Conservation (phyloP, 2,888 invertebrate species). For the Harpalus rufipes region DNA sequence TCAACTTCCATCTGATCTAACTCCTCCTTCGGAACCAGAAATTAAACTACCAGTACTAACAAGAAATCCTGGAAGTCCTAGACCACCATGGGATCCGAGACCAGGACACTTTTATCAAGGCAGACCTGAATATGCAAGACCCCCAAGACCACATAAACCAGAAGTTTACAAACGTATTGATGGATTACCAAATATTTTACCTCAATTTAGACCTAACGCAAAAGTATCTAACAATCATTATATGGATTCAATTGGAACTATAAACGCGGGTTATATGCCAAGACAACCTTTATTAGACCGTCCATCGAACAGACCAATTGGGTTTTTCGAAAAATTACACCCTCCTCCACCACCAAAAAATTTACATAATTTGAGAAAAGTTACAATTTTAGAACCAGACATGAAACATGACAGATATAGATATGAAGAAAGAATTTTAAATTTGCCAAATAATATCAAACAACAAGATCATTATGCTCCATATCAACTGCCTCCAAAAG, state of each 20-base stretch:
- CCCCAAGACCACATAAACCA: constrained; percentile 74
- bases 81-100: constrained; percentile 78
- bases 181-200: constrained; percentile 83
- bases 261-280: constrained; percentile 71
- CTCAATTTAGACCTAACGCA: constrained; percentile 85
- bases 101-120: constrained; percentile 77
- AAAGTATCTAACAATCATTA: constrained; percentile 77
- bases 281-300: constrained; percentile 76
- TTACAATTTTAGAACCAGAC: constrained; percentile 75
- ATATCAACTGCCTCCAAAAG: constrained; percentile 76
- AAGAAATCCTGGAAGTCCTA: constrained; percentile 71
- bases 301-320: constrained; percentile 76
- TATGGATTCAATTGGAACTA: constrained; percentile 71
- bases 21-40: constrained; percentile 76
- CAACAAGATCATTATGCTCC: constrained; percentile 72
- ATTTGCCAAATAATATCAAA: constrained; percentile 69
- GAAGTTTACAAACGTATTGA: constrained; percentile 76
- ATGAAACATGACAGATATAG: constrained; percentile 66
- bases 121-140: constrained; percentile 76
- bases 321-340: constrained; percentile 76
- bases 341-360: constrained; percentile 75
- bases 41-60: constrained; percentile 63
- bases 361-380: constrained; percentile 78
- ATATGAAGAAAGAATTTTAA: constrained; percentile 71
- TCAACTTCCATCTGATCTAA: constrained; percentile 77